Evolutionary conservation across 2,797 vertebrate species (phyloP).

Genomic region (Octomys mimax): DNA sequence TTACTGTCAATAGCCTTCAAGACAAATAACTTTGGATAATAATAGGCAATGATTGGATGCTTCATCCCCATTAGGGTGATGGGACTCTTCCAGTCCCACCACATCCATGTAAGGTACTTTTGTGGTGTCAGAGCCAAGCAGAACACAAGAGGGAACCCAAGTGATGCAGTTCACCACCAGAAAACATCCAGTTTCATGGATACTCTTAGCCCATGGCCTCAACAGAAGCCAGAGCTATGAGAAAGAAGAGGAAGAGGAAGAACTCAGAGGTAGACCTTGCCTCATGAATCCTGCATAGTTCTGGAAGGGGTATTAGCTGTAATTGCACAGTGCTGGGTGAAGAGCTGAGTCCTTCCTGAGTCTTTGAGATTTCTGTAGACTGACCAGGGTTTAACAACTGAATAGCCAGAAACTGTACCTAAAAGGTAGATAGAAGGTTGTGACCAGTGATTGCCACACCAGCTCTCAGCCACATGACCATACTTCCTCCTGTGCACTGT

Average conservation of each 20-base stretch:
- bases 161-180: neutral
- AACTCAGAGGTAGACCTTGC: neutral
- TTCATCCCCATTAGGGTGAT: too few species aligned
- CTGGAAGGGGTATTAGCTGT: neutral
- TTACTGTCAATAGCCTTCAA: neutral
- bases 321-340: neutral
- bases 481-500: neutral
- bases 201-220: fast-evolving
- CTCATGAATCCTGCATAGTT: fast-evolving
- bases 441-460: too few species aligned
- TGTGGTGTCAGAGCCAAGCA: neutral
- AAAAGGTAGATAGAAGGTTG: neutral
- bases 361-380: neutral
- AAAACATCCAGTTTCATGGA: neutral
- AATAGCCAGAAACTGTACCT: neutral
- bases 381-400: neutral
- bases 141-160: neutral
- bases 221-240: neutral
- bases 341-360: neutral
- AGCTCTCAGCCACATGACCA: neutral
- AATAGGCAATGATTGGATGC: too few species aligned
- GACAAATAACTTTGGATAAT: too few species aligned
- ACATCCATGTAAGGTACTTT: too few species aligned
- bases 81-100: too few species aligned
- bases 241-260: neutral